phyloP scores from a whole-genome alignment of 53 echinoderm and acorn worm genomes.

The Astropecten irregularis region DNA sequence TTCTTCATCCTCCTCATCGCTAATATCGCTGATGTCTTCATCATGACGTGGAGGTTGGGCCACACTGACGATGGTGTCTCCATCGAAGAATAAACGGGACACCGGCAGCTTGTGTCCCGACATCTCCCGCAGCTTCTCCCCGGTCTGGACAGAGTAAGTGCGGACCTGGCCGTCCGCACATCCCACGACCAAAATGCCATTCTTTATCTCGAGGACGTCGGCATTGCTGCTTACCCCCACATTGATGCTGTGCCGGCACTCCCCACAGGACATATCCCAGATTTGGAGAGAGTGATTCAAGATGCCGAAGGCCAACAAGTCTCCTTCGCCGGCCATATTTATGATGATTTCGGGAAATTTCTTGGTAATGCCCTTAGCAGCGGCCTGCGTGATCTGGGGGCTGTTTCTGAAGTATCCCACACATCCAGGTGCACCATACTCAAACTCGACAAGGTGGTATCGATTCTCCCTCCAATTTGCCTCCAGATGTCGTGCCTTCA shows the following conservation, averaged over 20 bases:
- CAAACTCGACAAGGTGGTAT: not conserved
- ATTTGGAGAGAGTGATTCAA: not conserved
- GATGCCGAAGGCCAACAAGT: not conserved
- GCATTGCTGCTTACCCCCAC: not conserved
- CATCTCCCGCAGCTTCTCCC: not conserved
- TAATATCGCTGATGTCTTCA: not conserved
- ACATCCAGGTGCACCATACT: not conserved
- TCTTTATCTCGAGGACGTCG: not conserved
- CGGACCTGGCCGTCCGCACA: not conserved
- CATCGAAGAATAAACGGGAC: conserved; percentile 1
- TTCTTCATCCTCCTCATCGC: not conserved
- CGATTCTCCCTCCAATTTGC: conserved; percentile 1
- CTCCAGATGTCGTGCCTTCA: conserved; percentile 21
- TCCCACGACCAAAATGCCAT: not conserved
- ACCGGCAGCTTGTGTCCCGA: not conserved
- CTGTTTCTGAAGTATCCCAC: not conserved
- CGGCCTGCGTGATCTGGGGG: too few species aligned
- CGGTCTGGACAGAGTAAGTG: not conserved
- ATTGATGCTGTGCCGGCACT: not conserved
- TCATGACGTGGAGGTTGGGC: not conserved
- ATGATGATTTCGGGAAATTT: not conserved
- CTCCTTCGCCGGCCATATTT: not conserved
- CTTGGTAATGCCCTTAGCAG: too few species aligned
- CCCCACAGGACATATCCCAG: not conserved
- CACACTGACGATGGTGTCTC: not conserved